Conservation (phyloP, 2,888 invertebrate genomes). For the Cephus nigrinus region DNA sequence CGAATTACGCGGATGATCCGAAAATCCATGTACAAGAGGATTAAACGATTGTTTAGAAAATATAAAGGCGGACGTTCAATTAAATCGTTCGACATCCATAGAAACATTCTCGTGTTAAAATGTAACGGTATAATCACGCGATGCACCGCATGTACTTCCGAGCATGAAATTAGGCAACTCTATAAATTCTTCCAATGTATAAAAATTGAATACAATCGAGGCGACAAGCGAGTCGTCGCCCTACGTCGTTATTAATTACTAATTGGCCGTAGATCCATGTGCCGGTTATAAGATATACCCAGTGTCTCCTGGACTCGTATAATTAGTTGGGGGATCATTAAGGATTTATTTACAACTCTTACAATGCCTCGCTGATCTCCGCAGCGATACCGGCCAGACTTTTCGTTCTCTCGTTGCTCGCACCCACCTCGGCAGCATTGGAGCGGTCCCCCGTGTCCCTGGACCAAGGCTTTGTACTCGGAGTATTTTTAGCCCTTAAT, state of each 20-base stretch:
- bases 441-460: background rate
- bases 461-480: constrained; percentile 9
- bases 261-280: constrained; percentile 38
- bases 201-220: constrained; percentile 39
- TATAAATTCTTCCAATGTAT: no score
- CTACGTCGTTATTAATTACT: constrained; percentile 51
- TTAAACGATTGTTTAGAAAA: background rate
- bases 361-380: constrained; percentile 50
- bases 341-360: constrained; percentile 56
- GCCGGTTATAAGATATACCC: constrained; percentile 38
- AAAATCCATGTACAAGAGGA: background rate
- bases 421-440: constrained; percentile 14
- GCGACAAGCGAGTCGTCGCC: constrained; percentile 33
- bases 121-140: background rate
- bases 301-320: constrained; percentile 37
- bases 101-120: background rate
- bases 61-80: background rate
- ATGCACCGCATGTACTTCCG: background rate
- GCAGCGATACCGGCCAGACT: constrained; percentile 39
- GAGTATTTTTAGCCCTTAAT: constrained; percentile 37
- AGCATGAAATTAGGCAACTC: no score
- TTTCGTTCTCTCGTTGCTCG: constrained; percentile 23
- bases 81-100: background rate
- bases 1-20: background rate
- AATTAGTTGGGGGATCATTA: constrained; percentile 52